Conservation (phyloP, 2,888 invertebrate species). For the Teinopalpus imperialis region DNA sequence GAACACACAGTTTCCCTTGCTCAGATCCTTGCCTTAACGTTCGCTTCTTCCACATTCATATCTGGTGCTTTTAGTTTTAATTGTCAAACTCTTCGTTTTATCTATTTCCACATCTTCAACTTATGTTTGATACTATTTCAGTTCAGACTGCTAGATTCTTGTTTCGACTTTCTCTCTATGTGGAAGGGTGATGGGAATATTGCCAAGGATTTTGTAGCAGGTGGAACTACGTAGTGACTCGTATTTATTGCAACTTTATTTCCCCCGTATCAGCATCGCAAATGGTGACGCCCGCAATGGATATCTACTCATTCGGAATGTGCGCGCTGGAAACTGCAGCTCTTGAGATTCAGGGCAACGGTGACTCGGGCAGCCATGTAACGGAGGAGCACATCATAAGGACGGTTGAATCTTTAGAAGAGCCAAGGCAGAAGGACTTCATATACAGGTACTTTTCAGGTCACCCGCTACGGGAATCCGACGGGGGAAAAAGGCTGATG, state of each 20-base stretch:
- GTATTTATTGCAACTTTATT: slow-evolving; percentile 53
- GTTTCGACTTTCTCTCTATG: slow-evolving; percentile 25
- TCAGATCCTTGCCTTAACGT: slow-evolving; percentile 37
- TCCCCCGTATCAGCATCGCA: slow-evolving; percentile 80
- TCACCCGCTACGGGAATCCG: background rate
- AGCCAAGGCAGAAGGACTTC: slow-evolving; percentile 96
- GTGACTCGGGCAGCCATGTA: slow-evolving; percentile 91
- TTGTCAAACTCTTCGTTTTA: slow-evolving; percentile 4
- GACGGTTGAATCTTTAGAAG: slow-evolving; percentile 96
- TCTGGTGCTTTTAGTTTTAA: background rate
- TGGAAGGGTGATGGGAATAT: slow-evolving; percentile 38
- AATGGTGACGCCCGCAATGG: slow-evolving; percentile 93
- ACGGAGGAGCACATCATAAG: slow-evolving; percentile 95
- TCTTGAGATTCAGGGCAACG: slow-evolving; percentile 97
- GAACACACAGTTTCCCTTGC: slow-evolving; percentile 48
- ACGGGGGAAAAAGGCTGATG: slow-evolving; percentile 3
- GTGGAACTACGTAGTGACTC: slow-evolving; percentile 47
- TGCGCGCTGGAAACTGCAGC: slow-evolving; percentile 99
- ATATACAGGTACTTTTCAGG: slow-evolving; percentile 78
- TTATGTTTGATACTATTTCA: background rate
- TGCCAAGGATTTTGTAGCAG: slow-evolving; percentile 40
- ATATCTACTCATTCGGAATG: slow-evolving; percentile 99
- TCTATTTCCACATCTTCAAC: background rate
- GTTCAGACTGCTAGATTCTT: no score
- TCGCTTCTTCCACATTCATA: slow-evolving; percentile 30